Percentiles rank a stretch among this genome's conserved stretches.
phyloP scores from a whole-genome alignment of 2,113 vertebrate genomes.

The Pollachius pollachius region DNA sequence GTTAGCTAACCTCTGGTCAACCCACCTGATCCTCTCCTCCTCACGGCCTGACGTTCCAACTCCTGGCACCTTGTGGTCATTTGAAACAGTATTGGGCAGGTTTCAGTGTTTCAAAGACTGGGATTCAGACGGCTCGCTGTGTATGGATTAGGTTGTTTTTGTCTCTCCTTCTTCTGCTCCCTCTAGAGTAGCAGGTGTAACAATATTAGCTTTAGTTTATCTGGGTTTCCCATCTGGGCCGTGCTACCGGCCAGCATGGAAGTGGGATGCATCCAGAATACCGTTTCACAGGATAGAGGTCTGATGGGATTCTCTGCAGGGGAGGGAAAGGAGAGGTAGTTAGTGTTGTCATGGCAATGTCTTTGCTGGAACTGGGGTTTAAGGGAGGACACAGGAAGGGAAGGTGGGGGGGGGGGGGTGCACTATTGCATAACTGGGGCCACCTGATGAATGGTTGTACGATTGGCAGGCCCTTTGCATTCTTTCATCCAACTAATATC shows the following conservation, averaged over 20 bases:
- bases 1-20: background rate
- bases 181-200: slow-evolving; percentile 61
- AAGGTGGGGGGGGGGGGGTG: too few relatives aligned
- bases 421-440: too few relatives aligned
- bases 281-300: slow-evolving; percentile 30
- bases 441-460: too few relatives aligned
- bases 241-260: slow-evolving; percentile 19
- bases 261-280: background rate
- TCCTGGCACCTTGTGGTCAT: slow-evolving; percentile 9
- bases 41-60: background rate
- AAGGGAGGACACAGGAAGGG: too few relatives aligned
- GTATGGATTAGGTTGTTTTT: slow-evolving; percentile 34
- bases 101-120: slow-evolving; percentile 22
- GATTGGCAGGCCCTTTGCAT: too few relatives aligned
- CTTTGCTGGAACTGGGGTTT: too few relatives aligned
- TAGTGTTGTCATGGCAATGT: slow-evolving; percentile 6
- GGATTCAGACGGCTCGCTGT: slow-evolving; percentile 8
- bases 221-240: slow-evolving; percentile 37
- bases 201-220: slow-evolving; percentile 72
- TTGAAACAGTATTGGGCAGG: slow-evolving; percentile 27
- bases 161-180: background rate
- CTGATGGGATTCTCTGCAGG: slow-evolving; percentile 11
- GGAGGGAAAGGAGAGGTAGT: background rate
- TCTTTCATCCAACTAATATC: too few relatives aligned
- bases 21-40: slow-evolving; percentile 15